phyloP scores from a whole-genome alignment of 2,888 invertebrate species.

The Erebia ligea region DNA sequence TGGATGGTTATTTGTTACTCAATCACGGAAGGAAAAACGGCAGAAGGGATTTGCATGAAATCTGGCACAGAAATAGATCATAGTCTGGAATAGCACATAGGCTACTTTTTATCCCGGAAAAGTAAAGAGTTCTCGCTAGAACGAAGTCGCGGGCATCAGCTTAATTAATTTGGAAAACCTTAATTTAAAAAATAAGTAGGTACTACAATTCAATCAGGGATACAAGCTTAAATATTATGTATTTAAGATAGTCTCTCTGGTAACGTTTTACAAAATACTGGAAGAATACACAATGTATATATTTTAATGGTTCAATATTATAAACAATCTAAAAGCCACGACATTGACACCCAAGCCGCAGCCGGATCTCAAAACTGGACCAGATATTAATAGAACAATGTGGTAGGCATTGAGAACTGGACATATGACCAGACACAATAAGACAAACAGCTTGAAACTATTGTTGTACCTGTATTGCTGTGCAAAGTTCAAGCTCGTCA shows the following conservation, averaged over 20 bases:
- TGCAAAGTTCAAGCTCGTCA: constrained; percentile 16
- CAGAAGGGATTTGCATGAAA: no score
- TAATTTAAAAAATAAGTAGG: neutral
- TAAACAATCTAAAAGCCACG: constrained; percentile 45
- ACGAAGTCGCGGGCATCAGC: no score
- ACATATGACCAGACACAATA: constrained; percentile 17
- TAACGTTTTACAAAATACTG: neutral
- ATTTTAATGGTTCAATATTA: neutral
- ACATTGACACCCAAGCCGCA: constrained; percentile 72
- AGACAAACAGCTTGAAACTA: constrained; percentile 17
- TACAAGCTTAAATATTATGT: neutral
- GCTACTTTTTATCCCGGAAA: no score
- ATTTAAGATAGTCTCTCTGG: neutral
- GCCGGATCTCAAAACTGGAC: constrained; percentile 67
- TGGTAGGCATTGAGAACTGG: constrained; percentile 31
- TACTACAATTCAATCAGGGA: neutral
- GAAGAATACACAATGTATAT: neutral
- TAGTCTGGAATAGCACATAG: no score
- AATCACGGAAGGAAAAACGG: no score
- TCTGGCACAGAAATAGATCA: no score
- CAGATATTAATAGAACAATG: constrained; percentile 38
- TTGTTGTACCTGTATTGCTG: constrained; percentile 1
- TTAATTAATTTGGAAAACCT: neutral
- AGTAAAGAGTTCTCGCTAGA: no score
- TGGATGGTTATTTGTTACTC: no score